A percentile compares a stretch with the other conserved stretches of the same genome.
These are phyloP conservation scores for Falco naumanni DNA, from an alignment of 2,797 vertebrate species.

Conservation along the genomic window DNA sequence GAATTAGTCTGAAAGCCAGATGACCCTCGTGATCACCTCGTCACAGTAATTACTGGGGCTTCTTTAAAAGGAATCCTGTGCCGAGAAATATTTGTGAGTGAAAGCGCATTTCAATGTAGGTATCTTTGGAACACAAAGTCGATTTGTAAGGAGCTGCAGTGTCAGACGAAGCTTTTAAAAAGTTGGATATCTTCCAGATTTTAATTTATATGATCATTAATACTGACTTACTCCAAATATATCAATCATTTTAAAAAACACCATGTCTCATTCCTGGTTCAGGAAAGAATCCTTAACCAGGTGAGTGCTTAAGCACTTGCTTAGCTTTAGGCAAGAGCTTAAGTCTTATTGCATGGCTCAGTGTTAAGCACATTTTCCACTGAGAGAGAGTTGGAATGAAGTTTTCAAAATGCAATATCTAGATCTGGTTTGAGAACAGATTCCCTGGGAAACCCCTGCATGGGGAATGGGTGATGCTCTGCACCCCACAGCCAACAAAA, in stretches of 20 bases:
- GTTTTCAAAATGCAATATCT: background rate
- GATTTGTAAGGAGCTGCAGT: slow-evolving; percentile 32
- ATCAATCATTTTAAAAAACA: slow-evolving; percentile 64
- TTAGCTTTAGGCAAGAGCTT: background rate
- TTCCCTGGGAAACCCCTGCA: background rate
- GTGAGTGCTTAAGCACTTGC: slow-evolving; percentile 27
- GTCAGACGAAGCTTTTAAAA: slow-evolving; percentile 64
- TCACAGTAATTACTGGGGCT: slow-evolving; percentile 6
- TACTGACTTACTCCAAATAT: slow-evolving; percentile 63
- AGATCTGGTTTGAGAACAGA: background rate
- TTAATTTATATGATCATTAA: slow-evolving; percentile 68
- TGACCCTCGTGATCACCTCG: background rate
- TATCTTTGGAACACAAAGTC: slow-evolving; percentile 39
- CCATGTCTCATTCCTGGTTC: background rate
- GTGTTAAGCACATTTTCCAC: background rate
- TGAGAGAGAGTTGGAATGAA: background rate
- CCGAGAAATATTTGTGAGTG: slow-evolving; percentile 23
- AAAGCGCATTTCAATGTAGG: background rate
- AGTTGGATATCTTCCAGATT: slow-evolving; percentile 57
- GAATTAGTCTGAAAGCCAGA: background rate
- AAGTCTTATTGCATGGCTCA: background rate
- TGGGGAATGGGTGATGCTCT: background rate
- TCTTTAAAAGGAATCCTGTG: background rate
- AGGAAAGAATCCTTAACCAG: slow-evolving; percentile 49
- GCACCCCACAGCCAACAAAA: background rate